Base-by-base conservation (phyloP, 1,140 invertebrate genomes). In the Cephus cinctus region DNA sequence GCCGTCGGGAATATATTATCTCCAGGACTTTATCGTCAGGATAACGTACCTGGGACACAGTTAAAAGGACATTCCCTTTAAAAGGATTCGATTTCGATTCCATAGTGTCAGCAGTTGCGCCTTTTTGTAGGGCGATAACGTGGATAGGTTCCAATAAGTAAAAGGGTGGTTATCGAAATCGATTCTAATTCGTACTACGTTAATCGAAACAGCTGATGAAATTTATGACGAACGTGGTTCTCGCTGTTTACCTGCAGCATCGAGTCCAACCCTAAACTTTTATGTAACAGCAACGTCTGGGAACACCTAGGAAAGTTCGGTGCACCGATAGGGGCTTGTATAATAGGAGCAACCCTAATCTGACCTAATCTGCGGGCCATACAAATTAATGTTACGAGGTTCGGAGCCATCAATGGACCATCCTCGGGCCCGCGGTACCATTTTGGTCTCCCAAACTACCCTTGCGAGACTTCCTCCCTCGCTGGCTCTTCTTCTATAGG, bases 1-100 rank as follows among this genome's bases (percentile, higher is more conserved):
- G 57, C 59, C 53, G 43, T 39, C 44, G 44, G 50, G 73, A 75
- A 75, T 75, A 73, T 60, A 75, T 75, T 75, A 74, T 71, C 61
- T 61, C 59, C 46, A 53, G 59, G 61, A 66, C 57, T 70, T 73
- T 73, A 73, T 71, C 68, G 61, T 54, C 43, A 56, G 55, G 50
- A 3, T 39, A 11, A 5, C 52, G 21, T 20, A 35, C 41, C 22
- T 35, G 15, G n/a, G 22, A 15, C 3, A 16, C 14, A n/a, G 9
- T 18, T n/a, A 22, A 22, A 8, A n/a, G 22, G 20, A 30, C 14
- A 5, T 35, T 21, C 5, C 4, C 18, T 35, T 35, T 35, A 5
- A 5, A 5, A 14, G 5, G 5, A 5, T 35, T 35, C 18, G 12
- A 14, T n/a, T 35, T 40, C 32, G 11, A 14, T 16, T 34, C n/a